Evolutionary conservation across 2,888 invertebrate genomes (phyloP), one percentile per base, ranked within the genome.

Genomic region (Malachius bipustulatus): DNA sequence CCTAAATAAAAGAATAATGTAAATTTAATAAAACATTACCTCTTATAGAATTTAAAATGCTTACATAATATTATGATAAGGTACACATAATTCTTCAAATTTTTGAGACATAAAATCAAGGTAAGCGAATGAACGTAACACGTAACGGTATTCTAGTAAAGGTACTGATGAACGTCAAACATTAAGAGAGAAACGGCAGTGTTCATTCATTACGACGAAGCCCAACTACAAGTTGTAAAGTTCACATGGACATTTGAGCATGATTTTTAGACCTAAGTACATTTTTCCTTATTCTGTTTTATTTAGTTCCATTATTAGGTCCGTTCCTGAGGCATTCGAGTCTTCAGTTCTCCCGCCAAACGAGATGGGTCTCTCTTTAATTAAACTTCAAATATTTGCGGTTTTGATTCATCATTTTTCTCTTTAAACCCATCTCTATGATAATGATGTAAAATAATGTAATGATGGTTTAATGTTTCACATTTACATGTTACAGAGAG

Each of bases 191-290:
- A 19, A 54, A 54, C 56, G 57, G 57, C 57, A 57, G 59, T 59
- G 57, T 56, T 57, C 48, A 55, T 54, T 54, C n/a, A 54, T 51
- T 53, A 49, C 53, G 24, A 52, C 48, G 57, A 54, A 54, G 6
- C 55, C 54, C 55, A 51, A 47, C 50, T 51, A 47, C 47, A 42
- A 47, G 10, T n/a, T 11, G 2, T 4, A 12, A 30, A 44, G 27
- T n/a, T 9, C 42, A 45, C 38, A 47, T 51, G 53, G 51, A 51
- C 51, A 52, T 47, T 53, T 55, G 54, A 55, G 55, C 55, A 43
- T 45, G 50, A 43, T 34, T 39, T 47, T 43, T 36, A 43, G 41
- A 36, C 26, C 15, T 26, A 31, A n/a, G n/a, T 19, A 19, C 24
- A 19, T n/a, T 8, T 26, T 35, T 35, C 36, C 36, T 29, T 35